Base-by-base conservation (phyloP, 2,888 invertebrate genomes). In the Sinopyrophorus schimmeli region DNA sequence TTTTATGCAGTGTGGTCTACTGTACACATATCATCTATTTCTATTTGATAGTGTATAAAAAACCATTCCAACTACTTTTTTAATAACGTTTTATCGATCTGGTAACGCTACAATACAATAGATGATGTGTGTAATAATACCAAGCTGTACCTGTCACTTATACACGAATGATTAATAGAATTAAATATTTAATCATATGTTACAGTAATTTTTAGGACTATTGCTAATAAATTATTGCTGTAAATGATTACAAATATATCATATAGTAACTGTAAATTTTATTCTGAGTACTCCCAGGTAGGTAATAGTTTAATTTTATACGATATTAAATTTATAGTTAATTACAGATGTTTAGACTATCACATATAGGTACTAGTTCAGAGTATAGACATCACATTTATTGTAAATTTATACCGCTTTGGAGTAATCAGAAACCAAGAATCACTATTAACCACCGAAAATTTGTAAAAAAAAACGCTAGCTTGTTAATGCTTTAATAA, bases 401-500 rank as follows among this genome's bases (percentile, higher is more conserved):
- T 3, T 15, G 12, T 6, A 28, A 11, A 28, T 28, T 28, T 14
- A n/a, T 11, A 18, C 3, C 3, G 15, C 9, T 5, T 28, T 28
- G 14, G 14, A 30, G 16, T 30, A 16, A 7, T 4, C 32, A 34
- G 34, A 23, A n/a, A n/a, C n/a, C n/a, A n/a, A n/a, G 39, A 30
- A 43, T 35, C 21, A 42, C 26, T 34, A 47, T 39, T 39, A 51
- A 37, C 35, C 35, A 44, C 32, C 24, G 50, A 55, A 54, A 54
- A 26, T 49, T 55, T 58, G 57, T 59, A 57, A 62, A n/a, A n/a
- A n/a, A n/a, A 53, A 53, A 46, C 31, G 38, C 20, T 54, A 60
- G 59, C 60, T 63, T 63, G 61, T 63, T 61, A 59, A 57, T 60
- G 63, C 63, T 63, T n/a, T 62, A 59, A 59, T 58, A 57, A 58